Evolutionary conservation across 2,888 invertebrate genomes (phyloP).

Genomic region (Rotaria macrura): DNA sequence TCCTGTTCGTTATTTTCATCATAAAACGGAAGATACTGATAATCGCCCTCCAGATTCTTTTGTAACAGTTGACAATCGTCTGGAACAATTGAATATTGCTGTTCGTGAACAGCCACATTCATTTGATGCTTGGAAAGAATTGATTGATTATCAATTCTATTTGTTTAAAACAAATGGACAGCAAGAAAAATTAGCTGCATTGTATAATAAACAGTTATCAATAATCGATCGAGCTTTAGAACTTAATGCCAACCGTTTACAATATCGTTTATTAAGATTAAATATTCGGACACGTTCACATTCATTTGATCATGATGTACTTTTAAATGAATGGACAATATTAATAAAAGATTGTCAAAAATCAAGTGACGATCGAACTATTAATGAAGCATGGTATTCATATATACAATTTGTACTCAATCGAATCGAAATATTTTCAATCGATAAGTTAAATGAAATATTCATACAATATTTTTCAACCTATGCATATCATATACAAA

Average conservation of each 20-base stretch:
- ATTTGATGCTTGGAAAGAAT: conserved; percentile 16
- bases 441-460: neutral
- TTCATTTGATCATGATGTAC: neutral
- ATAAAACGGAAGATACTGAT: neutral
- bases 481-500: neutral
- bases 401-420: conserved; percentile 3
- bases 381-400: conserved; percentile 9
- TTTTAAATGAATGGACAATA: neutral
- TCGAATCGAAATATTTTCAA: conserved; percentile 19
- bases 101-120: conserved; percentile 19
- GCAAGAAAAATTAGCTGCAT: neutral
- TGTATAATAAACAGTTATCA: neutral
- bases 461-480: neutral
- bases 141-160: conserved; percentile 7
- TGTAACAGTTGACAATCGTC: neutral
- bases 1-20: conserved; percentile 7
- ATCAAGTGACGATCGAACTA: conserved; percentile 13
- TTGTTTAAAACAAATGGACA: neutral
- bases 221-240: neutral
- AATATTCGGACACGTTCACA: neutral
- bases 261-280: neutral
- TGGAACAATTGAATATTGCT: neutral
- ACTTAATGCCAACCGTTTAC: neutral
- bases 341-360: conserved; percentile 9
- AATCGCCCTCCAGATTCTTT: neutral